A percentile compares a stretch with the other conserved stretches of the same genome.
phyloP scores from a whole-genome alignment of 2,797 vertebrate genomes.

The Gymnothorax reevesii region DNA sequence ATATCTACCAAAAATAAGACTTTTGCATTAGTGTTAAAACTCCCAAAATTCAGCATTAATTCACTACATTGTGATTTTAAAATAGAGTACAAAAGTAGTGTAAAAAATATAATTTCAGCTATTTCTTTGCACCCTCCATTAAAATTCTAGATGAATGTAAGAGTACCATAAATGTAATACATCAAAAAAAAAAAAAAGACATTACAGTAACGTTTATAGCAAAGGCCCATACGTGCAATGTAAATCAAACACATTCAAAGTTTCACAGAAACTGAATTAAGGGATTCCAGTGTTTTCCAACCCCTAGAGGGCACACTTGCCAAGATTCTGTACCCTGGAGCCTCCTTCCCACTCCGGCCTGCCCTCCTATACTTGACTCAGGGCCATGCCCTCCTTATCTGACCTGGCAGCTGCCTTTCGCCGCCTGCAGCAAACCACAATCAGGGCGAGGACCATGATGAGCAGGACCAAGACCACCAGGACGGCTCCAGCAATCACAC shows the following conservation, averaged over 20 bases:
- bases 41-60: neutral
- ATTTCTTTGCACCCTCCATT: neutral
- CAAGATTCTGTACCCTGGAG: neutral
- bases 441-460: constrained; percentile 61
- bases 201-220: neutral
- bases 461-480: constrained; percentile 60
- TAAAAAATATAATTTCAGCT: constrained; percentile 1
- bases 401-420: neutral
- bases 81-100: neutral
- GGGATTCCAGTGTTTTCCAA: constrained; percentile 42
- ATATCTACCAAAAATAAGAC: neutral
- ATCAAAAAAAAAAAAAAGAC: neutral
- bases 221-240: neutral
- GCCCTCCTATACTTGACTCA: constrained; percentile 52
- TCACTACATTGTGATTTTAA: neutral
- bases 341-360: neutral
- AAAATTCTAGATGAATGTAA: neutral
- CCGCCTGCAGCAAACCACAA: constrained; percentile 71
- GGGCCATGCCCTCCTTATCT: constrained; percentile 53
- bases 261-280: constrained; percentile 72
- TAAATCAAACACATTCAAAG: constrained; percentile 31
- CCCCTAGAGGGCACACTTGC: neutral
- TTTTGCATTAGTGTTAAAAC: neutral
- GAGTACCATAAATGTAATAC: neutral
- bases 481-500: constrained; percentile 64